phyloP scores from a whole-genome alignment of 1,140 invertebrate genomes.

The Diabrotica undecimpunctata region DNA sequence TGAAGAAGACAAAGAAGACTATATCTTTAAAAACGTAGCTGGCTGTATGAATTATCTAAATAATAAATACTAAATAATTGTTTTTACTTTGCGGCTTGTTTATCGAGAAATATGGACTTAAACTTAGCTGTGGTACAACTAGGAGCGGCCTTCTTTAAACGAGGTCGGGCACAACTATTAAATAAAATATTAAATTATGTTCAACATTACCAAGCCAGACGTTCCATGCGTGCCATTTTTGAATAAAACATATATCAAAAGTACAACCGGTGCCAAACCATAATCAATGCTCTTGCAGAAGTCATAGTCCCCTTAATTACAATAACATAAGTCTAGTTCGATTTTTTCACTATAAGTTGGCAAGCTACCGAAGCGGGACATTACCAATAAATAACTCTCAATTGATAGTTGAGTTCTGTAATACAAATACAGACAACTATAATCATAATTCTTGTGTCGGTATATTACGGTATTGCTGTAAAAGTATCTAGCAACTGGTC shows the following conservation, averaged over 20 bases:
- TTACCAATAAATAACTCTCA: conserved; percentile 17
- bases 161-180: too few species aligned
- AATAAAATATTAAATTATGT: conserved; percentile 7
- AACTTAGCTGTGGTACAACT: too few species aligned
- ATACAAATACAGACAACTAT: conserved; percentile 22
- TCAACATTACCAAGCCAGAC: background rate
- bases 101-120: too few species aligned
- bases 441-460: conserved; percentile 19
- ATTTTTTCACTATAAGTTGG: conserved; percentile 11
- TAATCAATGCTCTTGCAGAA: conserved; percentile 12
- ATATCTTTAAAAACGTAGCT: too few species aligned
- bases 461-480: conserved; percentile 14
- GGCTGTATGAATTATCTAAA: too few species aligned
- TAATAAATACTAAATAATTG: too few species aligned
- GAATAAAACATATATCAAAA: conserved; percentile 17
- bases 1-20: too few species aligned
- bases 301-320: conserved; percentile 14
- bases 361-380: conserved; percentile 16
- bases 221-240: conserved; percentile 11
- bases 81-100: too few species aligned
- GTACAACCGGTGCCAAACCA: conserved; percentile 9
- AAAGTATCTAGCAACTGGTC: conserved; percentile 9
- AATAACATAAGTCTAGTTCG: conserved; percentile 15
- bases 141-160: too few species aligned
- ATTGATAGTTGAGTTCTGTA: conserved; percentile 20